Evolutionary conservation across 2,113 vertebrate species (phyloP), one percentile per base, ranked within the genome.

Genomic region (Lepus europaeus): DNA sequence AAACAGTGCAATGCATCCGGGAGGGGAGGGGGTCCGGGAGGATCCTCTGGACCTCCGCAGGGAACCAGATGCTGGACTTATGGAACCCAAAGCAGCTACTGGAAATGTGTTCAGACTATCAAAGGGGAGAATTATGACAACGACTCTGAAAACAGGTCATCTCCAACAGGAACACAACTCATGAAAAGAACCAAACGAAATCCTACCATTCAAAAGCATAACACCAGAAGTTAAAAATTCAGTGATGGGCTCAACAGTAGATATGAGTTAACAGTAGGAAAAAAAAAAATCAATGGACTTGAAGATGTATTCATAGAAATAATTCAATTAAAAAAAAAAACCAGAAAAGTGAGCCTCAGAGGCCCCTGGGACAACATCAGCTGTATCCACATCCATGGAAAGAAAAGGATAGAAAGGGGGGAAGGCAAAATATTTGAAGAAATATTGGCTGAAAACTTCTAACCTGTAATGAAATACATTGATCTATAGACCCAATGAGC

Each of bases 271-370:
- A 16, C 33, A 91, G 23, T 63, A 66, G 25, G 61, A 64, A 45
- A 64, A 36, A 36, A 36, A 36, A 69, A 39, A 85, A 70, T n/a
- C 20, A 59, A 36, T 66, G 45, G 31, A 59, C 22, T 39, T 56
- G 16, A 79, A 95, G 23, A 69, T 49, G 14, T 27, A 53, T 68
- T 79, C 69, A 90, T 45, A 79, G 36, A 94, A 93, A 80, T 22
- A 56, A 76, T 59, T 93, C 61, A 20, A 11, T 80, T 78, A 25
- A 79, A 94, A 49, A 59, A 63, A 68, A 8, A 14, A 66, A 25
- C 23, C 61, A 89, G 16, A 76, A 59, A 81, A 77, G 63, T 25
- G 5, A 33, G 33, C 13, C 49, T 51, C 19, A 56, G 5, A 31
- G 33, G 78, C 17, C 45, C 31, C 9, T 20, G 45, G 4, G 4